Evolutionary conservation across 1,140 invertebrate genomes (phyloP), one percentile per base, ranked within the genome.

Genomic region (Portunus trituberculatus): DNA sequence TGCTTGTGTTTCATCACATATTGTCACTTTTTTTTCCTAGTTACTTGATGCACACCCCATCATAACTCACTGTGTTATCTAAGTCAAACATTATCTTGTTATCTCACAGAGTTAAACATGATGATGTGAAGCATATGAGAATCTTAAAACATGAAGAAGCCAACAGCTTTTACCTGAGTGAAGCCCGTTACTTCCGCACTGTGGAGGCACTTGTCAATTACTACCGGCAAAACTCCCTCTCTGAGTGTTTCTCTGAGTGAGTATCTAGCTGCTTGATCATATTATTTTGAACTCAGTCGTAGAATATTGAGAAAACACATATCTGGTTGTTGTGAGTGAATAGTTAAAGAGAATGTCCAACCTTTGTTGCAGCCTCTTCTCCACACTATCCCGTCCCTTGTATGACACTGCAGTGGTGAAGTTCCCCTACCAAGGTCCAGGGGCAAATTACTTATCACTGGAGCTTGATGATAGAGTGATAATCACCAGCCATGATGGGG

Each of bases 111-210:
- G 93, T 94, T 20, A 93, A 89, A 28, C 91, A 94, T 25, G 96
- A 96, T 29, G 96, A 96, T 29, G 96, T 96, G 94, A 96, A 96
- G 91, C 96, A 96, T 88, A 96, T 96, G 96, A 94, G 96, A 32
- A 91, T 96, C 25, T 90, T 94, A 16, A 91, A 94, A 16, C 94
- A 96, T 25, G 95, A 96, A n/a, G 96, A 96, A 59, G 95, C 93
- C n/a, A 95, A 96, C 12, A 46, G 67, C 82, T 96, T 94, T 88
- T 96, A 94, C 90, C 91, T 96, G 67, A 96, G 96, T 90, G 96
- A 96, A 25, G 94, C 93, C 8, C 96, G 93, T 0, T 96, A 95
- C 46, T 96, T 96, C 89, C 86, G 25, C n/a, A 86, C 86, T 8
- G 95, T 96, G n/a, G 90, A 88, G 48, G 95, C 96, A 14, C 96